Evolutionary conservation across 2,113 vertebrate genomes (phyloP).

Genomic region (Phylloscopus trochilus): DNA sequence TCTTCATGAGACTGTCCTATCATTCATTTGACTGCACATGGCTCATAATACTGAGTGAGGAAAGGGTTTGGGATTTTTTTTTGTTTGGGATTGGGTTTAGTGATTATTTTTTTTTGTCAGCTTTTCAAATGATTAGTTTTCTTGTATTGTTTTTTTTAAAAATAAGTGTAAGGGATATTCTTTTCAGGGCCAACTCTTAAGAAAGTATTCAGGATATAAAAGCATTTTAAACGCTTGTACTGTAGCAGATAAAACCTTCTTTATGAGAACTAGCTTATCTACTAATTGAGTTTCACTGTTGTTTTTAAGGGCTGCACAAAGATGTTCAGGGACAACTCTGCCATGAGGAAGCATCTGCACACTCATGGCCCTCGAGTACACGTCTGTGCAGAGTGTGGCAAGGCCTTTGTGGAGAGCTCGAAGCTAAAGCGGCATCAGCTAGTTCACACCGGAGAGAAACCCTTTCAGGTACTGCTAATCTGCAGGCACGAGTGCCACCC

Average conservation of each 20-base stretch:
- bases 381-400: slow-evolving; percentile 96
- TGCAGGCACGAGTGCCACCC: not conserved
- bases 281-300: slow-evolving; percentile 58
- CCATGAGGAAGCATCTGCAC: slow-evolving; percentile 98
- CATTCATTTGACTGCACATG: not conserved
- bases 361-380: slow-evolving; percentile 96
- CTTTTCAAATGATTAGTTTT: not conserved
- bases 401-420: slow-evolving; percentile 98
- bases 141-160: not conserved
- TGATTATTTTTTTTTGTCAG: not conserved
- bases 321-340: slow-evolving; percentile 99
- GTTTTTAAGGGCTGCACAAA: slow-evolving; percentile 92
- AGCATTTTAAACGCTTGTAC: not conserved
- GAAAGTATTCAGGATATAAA: not conserved
- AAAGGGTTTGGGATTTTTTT: not conserved
- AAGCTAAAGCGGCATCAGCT: slow-evolving; percentile 97
- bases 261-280: not conserved
- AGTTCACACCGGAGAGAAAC: slow-evolving; percentile 99
- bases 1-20: not conserved
- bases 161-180: not conserved
- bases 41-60: not conserved
- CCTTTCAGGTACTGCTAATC: slow-evolving; percentile 86
- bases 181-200: not conserved
- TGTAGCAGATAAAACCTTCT: not conserved
- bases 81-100: not conserved